Evolutionary conservation across 2,888 invertebrate species (phyloP), one percentile per base, ranked within the genome.

Genomic region (Napeogenes inachia): DNA sequence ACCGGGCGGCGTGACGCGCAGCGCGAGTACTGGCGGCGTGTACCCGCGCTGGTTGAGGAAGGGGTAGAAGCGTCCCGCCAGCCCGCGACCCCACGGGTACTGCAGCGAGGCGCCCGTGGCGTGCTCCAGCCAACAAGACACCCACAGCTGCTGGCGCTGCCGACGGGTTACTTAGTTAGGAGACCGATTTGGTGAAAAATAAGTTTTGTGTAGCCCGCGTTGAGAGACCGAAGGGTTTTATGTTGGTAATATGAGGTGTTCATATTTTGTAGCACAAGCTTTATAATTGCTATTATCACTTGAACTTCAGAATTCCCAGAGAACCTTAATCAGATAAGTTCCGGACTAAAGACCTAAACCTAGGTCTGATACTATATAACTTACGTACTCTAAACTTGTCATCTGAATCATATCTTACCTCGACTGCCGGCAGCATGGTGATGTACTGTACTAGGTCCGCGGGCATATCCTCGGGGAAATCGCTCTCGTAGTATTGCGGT

Each of bases 71-170:
- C 85, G 47, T 0, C 87, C 85, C 0, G 94, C 91, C 70, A 96
- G 91, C 50, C 95, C 95, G 0, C 73, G 73, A 0, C 88, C 87
- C 88, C 88, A 89, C 0, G 90, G 90, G 70, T 85, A 90, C 69
- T 82, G 80, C 38, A 85, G 70, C 47, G 68, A 67, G 0, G 77
- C 78, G 0, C 70, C 68, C 76, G 86, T 72, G 92, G 93, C 65
- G 79, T 84, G 94, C n/a, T 93, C 88, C 55, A 97, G 97, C 68
- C 92, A 85, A 79, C 98, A 98, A 3, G 94, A 93, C 54, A 98
- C 87, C 94, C 97, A 97, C 12, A 97, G 89, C 81, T 93, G 92
- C 63, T 93, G 81, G 45, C 87, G 87, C 91, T 93, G 73, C 10
- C 10, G 3, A 42, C 42, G 6, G 6, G 4, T 35, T 35, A 35